phyloP scores from a whole-genome alignment of 2,888 invertebrate genomes.

The Cryptus armator region DNA sequence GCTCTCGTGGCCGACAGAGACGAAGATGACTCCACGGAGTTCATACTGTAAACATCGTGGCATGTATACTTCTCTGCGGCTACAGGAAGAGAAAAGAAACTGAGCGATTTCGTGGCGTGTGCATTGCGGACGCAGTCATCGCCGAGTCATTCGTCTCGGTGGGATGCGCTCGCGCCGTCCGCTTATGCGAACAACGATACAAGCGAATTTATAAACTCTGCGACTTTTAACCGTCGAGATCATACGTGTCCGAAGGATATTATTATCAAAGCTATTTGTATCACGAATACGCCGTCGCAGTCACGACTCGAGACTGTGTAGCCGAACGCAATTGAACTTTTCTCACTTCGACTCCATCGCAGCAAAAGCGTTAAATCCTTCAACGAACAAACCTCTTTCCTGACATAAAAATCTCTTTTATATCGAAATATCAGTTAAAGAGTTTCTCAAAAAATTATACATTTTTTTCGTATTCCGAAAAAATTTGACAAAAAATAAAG shows the following conservation, averaged over 20 bases:
- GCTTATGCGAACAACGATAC: neutral
- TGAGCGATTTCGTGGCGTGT: conserved; percentile 32
- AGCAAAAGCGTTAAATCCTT: neutral
- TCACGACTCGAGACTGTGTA: neutral
- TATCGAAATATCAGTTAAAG: too few relatives aligned
- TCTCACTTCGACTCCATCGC: neutral
- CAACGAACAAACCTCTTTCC: too few relatives aligned
- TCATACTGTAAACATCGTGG: conserved; percentile 24
- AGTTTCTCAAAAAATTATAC: too few relatives aligned
- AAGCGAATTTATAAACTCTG: conserved; percentile 15
- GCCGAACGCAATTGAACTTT: neutral
- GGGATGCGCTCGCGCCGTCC: conserved; percentile 3
- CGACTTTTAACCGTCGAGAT: conserved; percentile 5
- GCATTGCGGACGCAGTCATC: conserved; percentile 26
- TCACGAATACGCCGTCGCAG: neutral
- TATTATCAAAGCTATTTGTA: conserved; percentile 4
- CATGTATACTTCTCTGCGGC: neutral
- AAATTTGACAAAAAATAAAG: too few relatives aligned
- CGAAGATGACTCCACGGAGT: conserved; percentile 46
- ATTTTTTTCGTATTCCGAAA: too few relatives aligned
- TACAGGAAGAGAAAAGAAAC: conserved; percentile 32
- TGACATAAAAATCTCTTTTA: too few relatives aligned
- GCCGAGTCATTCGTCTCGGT: conserved; percentile 34
- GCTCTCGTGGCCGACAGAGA: conserved; percentile 34
- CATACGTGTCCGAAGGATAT: conserved; percentile 5